Evolutionary conservation across 2,888 invertebrate species (phyloP).

Genomic region (Drosophila austrosaltans): DNA sequence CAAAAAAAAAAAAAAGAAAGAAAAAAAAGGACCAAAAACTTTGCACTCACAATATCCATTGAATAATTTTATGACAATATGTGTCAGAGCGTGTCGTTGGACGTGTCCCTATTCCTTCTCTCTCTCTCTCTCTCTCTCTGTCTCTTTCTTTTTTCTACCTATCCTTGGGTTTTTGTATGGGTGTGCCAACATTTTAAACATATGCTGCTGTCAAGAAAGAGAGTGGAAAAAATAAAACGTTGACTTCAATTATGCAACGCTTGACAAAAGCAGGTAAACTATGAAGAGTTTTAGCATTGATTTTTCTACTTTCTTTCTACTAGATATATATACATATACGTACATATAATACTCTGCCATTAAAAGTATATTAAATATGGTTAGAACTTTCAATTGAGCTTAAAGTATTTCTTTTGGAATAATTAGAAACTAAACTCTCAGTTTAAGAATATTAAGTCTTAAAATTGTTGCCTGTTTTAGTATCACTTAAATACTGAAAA

Average conservation of each 20-base stretch:
- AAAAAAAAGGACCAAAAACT: conserved; percentile 67
- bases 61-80: conserved; percentile 80
- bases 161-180: neutral
- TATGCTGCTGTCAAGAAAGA: conserved; percentile 48
- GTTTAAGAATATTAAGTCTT: neutral
- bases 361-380: too few relatives aligned
- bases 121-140: neutral
- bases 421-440: too few relatives aligned
- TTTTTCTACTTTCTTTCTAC: neutral
- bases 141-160: neutral
- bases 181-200: conserved; percentile 75
- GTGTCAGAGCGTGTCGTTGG: conserved; percentile 67
- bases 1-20: conserved; percentile 25
- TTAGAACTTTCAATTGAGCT: too few relatives aligned
- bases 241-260: conserved; percentile 18
- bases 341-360: neutral
- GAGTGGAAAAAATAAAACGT: conserved; percentile 26
- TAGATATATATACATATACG: too few relatives aligned
- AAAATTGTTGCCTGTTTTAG: neutral
- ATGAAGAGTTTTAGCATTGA: conserved; percentile 12
- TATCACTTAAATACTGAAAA: too few relatives aligned
- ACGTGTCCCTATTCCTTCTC: conserved; percentile 6
- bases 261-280: conserved; percentile 8
- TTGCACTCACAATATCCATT: conserved; percentile 73
- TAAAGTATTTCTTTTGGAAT: too few relatives aligned